Base-by-base conservation (phyloP, 2,113 vertebrate species). In the Tenrec ecaudatus region DNA sequence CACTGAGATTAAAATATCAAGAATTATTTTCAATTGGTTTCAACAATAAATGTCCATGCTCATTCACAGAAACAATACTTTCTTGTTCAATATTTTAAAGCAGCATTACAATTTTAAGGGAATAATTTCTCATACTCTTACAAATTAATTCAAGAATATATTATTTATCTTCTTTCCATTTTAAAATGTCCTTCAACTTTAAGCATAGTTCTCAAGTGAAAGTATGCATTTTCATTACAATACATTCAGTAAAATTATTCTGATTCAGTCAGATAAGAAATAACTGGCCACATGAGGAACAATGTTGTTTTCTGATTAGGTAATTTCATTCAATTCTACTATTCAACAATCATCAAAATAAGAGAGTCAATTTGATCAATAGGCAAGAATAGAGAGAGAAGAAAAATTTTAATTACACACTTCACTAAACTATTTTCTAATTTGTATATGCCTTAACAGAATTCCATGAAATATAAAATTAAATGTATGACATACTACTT, bases 241-340 rank as follows among this genome's bases (percentile, higher is more conserved):
- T 69, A 93, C 86, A 66, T 88, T 22, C 8, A 79, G 91, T 53
- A 69, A 69, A 92, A 78, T 90, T 82, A 80, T 86, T 93, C 38
- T 83, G 27, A 89, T 88, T 92, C 89, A n/a, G 6, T 57, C 23
- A 87, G 15, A 33, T 81, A 75, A 91, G 25, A 89, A 83, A 92
- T 93, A 86, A 92, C 36, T 82, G 58, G 78, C 82, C 71, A 82
- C 22, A 6, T 47, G 22, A 4, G 38, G 64, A 17, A 22, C 88
- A 77, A 20, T 0, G 15, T 82, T 83, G 33, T 88, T 79, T 93
- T 92, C 60, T 68, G 87, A 88, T 86, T 90, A 83, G 33, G 40
- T 82, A 58, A 90, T 93, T 64, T 64, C 19, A 87, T 86, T 88
- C 20, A 7, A 89, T 94, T 90, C 82, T 91, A 62, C 81, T 94